These are phyloP conservation scores for Meghimatium bilineatum DNA, from an alignment of 2,888 invertebrate species.

Conservation along the genomic window DNA sequence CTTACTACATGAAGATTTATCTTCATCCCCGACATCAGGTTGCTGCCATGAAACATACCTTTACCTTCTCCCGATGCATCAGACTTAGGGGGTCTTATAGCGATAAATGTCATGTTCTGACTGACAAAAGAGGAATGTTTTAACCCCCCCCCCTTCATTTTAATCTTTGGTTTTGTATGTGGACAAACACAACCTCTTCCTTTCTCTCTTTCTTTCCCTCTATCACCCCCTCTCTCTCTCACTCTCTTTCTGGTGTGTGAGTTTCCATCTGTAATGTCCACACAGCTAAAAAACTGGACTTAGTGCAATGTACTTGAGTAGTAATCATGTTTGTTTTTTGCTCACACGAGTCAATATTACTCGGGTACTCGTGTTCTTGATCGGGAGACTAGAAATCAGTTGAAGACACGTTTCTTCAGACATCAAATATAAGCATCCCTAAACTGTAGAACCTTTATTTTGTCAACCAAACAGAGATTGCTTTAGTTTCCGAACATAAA, in stretches of 20 bases:
- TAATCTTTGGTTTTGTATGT: too few relatives aligned
- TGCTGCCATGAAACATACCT: too few relatives aligned
- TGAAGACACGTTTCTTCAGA: not conserved
- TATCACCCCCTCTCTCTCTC: not conserved
- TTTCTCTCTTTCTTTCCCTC: too few relatives aligned
- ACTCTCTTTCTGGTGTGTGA: not conserved
- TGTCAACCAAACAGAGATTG: not conserved
- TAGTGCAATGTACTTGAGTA: not conserved
- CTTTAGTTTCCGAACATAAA: not conserved
- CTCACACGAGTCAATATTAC: slow-evolving; percentile 4
- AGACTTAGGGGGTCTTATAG: too few relatives aligned
- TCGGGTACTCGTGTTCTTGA: not conserved
- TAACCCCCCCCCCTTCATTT: too few relatives aligned
- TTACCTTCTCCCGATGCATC: too few relatives aligned
- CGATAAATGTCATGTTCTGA: too few relatives aligned
- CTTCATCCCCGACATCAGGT: too few relatives aligned
- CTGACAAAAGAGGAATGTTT: too few relatives aligned
- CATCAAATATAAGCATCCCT: not conserved
- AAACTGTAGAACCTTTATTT: not conserved
- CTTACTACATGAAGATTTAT: too few relatives aligned
- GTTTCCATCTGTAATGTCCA: too few relatives aligned
- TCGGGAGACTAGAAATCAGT: not conserved
- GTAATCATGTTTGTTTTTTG: not conserved
- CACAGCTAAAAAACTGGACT: not conserved
- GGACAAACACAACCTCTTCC: too few relatives aligned